Evolutionary conservation across 2,113 vertebrate species (phyloP).

Genomic region (Axis porcinus): DNA sequence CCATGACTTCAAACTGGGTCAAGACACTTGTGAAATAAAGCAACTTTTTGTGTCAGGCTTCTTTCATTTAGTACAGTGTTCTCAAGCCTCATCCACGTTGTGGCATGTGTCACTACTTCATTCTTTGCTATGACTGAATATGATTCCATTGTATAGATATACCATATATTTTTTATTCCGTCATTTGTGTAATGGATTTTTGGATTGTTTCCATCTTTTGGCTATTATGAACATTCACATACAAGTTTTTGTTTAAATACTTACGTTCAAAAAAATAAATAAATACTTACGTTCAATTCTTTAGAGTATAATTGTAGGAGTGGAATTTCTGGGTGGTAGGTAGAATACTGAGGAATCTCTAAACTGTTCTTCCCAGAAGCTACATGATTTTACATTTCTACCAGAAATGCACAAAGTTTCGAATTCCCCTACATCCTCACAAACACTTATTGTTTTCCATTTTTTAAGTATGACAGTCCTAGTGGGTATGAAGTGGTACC

Average conservation of each 20-base stretch:
- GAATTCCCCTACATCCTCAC: neutral
- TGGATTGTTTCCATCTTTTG: neutral
- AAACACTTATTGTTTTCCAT: neutral
- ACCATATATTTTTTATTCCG: neutral
- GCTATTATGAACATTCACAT: neutral
- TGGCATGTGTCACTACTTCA: neutral
- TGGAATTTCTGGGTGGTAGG: neutral
- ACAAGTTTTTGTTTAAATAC: neutral
- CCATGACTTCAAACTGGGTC: neutral
- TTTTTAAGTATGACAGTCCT: neutral
- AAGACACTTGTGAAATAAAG: neutral
- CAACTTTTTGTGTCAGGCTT: neutral
- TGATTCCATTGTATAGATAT: neutral
- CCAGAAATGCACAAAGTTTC: neutral
- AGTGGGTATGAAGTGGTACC: neutral
- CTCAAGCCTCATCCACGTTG: neutral
- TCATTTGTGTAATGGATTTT: neutral
- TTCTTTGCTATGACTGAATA: neutral
- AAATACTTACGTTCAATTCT: neutral
- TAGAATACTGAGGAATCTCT: neutral
- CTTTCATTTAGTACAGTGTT: neutral
- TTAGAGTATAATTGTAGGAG: neutral
- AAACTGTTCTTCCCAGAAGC: neutral
- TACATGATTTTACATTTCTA: neutral
- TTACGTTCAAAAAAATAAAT: neutral